phyloP scores from a whole-genome alignment of 2,888 invertebrate species.

The Noctua fimbriata region DNA sequence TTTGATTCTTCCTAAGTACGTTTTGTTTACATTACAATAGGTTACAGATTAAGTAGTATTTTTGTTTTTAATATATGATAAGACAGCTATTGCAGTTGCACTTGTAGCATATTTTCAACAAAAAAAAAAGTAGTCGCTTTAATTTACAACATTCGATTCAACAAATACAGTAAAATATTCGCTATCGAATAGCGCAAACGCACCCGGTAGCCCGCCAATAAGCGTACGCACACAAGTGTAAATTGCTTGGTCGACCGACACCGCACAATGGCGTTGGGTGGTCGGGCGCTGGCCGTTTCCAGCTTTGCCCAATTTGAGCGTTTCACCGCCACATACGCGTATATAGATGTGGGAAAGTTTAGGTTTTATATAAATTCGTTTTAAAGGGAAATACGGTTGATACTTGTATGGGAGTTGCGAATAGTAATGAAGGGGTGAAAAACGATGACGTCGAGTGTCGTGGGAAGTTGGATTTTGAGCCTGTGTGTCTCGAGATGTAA shows the following conservation, averaged over 20 bases:
- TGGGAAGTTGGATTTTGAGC: conserved; percentile 45
- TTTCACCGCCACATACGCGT: conserved; percentile 73
- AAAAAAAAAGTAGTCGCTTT: not conserved
- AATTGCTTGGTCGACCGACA: conserved; percentile 77
- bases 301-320: conserved; percentile 79
- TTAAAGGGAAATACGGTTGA: conserved; percentile 61
- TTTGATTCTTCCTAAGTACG: not conserved
- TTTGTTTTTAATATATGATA: not conserved
- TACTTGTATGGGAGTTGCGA: conserved; percentile 50
- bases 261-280: conserved; percentile 81
- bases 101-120: too few species aligned
- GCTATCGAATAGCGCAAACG: conserved; percentile 49
- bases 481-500: not conserved
- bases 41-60: not conserved
- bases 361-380: conserved; percentile 60
- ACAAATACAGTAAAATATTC: conserved; percentile 35
- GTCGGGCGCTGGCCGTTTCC: conserved; percentile 75
- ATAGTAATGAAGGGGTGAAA: conserved; percentile 52
- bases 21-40: not conserved
- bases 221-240: conserved; percentile 72
- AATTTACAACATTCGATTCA: conserved; percentile 13
- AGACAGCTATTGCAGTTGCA: not conserved
- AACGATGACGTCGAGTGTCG: conserved; percentile 36
- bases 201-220: conserved; percentile 59
- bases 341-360: conserved; percentile 65